Base-by-base conservation (phyloP, 2,888 invertebrate species). In the Cryptus armator region DNA sequence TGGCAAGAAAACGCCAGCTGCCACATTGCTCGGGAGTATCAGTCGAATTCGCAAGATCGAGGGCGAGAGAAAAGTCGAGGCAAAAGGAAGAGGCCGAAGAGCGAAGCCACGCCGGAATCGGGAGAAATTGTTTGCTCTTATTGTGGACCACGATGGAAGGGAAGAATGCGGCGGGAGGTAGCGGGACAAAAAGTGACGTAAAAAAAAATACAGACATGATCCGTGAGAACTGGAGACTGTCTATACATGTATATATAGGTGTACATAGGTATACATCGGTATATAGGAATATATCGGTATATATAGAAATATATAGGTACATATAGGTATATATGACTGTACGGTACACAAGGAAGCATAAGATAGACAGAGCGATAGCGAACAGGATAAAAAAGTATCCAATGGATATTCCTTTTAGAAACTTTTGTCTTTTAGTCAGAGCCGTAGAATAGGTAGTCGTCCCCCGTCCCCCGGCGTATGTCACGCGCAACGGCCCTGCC, bases 401-500 rank as follows among this genome's bases (percentile, higher is more conserved):
- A 90, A 91, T 91, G 90, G 90, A 91, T 91, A 91, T 62, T 62
- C 59, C 91, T 90, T 89, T 90, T 87, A 90, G 90, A 85, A 91
- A 92, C 90, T 92, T 91, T 90, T 91, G 90, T 91, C 90, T 90
- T 89, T 90, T 88, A 90, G 90, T 86, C 85, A 76, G 87, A 88
- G 87, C 78, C 86, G 78, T 84, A 81, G 76, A 67, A 56, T 68
- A 48, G 14, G 32, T 62, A 37, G 68, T 43, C 70, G 44, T 29
- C 24, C 24, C 29, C 29, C 19, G 24, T 12, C 59, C 64, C 76
- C 64, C 76, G 86, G 82, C 87, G 83, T 87, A 86, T 86, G 89
- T 90, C 70, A 68, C 89, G 89, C 88, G 89, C 89, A 85, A 86
- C 75, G 80, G 80, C 76, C 72, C 87, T 89, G 87, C 88, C 89